These are phyloP conservation scores for Macropis europaea DNA, from an alignment of 2,888 invertebrate genomes.

Conservation along the genomic window DNA sequence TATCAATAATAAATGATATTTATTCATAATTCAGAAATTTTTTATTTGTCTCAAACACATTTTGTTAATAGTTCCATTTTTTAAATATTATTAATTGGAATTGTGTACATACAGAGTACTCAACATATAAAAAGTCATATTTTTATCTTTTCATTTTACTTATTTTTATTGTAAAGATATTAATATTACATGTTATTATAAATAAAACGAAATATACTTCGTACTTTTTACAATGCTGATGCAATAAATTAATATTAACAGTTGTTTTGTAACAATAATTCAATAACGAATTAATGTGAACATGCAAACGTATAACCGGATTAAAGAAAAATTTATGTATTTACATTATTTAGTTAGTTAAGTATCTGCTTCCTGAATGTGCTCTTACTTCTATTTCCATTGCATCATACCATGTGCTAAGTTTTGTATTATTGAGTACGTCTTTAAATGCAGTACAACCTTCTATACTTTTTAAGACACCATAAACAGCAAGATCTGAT, in stretches of 20 bases:
- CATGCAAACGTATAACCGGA: neutral
- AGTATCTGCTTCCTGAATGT: constrained; percentile 81
- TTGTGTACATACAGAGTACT: no score
- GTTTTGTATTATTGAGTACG: constrained; percentile 86
- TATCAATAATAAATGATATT: no score
- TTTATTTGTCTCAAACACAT: no score
- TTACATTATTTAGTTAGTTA: constrained; percentile 22
- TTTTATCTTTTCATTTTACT: neutral
- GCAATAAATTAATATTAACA: neutral
- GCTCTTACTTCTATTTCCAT: constrained; percentile 85
- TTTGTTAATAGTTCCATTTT: no score
- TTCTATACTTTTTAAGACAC: constrained; percentile 94
- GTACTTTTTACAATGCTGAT: neutral
- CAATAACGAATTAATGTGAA: neutral
- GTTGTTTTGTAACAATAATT: neutral
- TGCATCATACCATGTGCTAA: constrained; percentile 89
- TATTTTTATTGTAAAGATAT: neutral
- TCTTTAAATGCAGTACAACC: constrained; percentile 95
- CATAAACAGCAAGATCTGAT: constrained; percentile 95
- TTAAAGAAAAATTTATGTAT: constrained; percentile 9
- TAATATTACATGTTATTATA: constrained; percentile 10
- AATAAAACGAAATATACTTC: neutral
- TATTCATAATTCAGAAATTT: no score
- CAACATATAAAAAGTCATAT: no score
- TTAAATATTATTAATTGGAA: no score